Evolutionary conservation across 1,140 invertebrate species (phyloP), one percentile per base, ranked within the genome.

Genomic region (Drosophila mayri): DNA sequence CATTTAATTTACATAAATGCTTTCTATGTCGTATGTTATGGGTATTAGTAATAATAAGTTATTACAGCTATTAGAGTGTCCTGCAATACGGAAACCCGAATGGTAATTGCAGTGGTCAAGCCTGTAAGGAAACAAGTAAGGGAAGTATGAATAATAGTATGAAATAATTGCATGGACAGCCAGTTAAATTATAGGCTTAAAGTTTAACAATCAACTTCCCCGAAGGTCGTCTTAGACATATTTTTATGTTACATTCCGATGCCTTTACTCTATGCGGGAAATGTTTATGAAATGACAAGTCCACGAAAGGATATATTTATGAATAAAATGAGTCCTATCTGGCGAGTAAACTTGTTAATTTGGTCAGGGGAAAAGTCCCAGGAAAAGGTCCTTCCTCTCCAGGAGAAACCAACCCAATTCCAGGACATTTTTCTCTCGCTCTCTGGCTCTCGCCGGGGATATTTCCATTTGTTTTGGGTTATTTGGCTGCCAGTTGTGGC

Each of bases 401-500:
- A 78, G 72, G 80, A 76, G 71, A 63, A 35, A 18, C 43, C 37
- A 10, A 25, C 6, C 5, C 1, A 4, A n/a, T 83, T 68, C 81
- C 81, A 84, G 76, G 67, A 49, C n/a, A 38, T 55, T 46, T 18
- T 46, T 52, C 50, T 79, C 50, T 47, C 32, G 46, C 18, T 50
- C 60, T 30, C 20, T 37, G 50, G 50, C 37, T 55, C 20, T 38
- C 52, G 9, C 35, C 1, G 12, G 20, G 61, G 30, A 46, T 25
- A 25, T 55, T 67, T 72, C 57, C 74, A 66, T 72, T 85, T 85
- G 81, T 85, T 85, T 79, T 85, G 81, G 81, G 81, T 77, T 73
- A 80, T 85, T 85, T 84, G 79, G 54, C 37, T 41, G 40, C 35
- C 40, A 44, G 35, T 25, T 16, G 35, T 57, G 74, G 74, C 62